phyloP scores from a whole-genome alignment of 2,797 vertebrate genomes.

The Manis pentadactyla region DNA sequence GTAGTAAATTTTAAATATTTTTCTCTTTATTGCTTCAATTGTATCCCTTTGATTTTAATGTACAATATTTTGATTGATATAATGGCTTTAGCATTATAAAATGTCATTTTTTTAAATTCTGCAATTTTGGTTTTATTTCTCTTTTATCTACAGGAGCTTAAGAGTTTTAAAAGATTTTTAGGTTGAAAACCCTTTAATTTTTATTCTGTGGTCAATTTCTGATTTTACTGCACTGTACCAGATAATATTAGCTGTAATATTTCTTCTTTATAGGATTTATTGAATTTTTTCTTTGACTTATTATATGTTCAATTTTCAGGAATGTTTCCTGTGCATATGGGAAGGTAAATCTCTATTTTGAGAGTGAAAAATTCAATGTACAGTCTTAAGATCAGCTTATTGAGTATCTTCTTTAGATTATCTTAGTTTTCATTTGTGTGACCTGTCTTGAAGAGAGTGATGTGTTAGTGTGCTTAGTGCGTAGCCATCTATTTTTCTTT shows the following conservation, averaged over 20 bases:
- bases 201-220: background rate
- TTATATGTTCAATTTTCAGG: conserved; percentile 34
- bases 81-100: too few species aligned
- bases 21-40: background rate
- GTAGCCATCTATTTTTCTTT: background rate
- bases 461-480: background rate
- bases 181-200: background rate
- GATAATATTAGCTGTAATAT: conserved; percentile 2
- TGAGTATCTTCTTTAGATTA: background rate
- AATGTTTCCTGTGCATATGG: background rate
- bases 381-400: background rate
- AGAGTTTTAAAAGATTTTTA: background rate
- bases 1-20: background rate
- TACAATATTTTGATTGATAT: background rate
- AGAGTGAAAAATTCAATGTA: background rate
- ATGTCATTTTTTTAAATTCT: background rate
- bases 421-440: background rate
- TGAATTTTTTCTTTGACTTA: background rate
- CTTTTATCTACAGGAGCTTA: background rate
- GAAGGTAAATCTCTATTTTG: conserved; percentile 52
- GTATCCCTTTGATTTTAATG: background rate
- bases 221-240: background rate
- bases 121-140: background rate
- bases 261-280: background rate
- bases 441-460: background rate